phyloP scores from a whole-genome alignment of 2,797 vertebrate genomes.

The Cryptoblepharus egeriae region DNA sequence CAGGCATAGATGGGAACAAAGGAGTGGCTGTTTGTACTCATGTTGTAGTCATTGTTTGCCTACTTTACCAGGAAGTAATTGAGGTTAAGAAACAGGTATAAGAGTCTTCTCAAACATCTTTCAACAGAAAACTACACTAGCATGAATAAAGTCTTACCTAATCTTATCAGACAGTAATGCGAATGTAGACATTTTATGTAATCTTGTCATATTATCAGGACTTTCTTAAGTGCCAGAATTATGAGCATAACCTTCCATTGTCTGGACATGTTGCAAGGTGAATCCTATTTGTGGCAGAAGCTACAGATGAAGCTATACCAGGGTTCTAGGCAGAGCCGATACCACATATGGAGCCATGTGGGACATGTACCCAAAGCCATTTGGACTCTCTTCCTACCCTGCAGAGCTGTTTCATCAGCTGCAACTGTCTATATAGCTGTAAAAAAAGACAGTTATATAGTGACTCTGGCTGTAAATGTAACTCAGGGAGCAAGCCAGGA shows the following conservation, averaged over 20 bases:
- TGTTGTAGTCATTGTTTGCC: neutral
- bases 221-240: neutral
- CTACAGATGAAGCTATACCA: neutral
- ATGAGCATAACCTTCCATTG: too few species aligned
- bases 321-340: neutral
- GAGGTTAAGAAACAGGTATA: neutral
- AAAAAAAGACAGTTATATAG: too few species aligned
- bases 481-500: too few species aligned
- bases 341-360: too few species aligned
- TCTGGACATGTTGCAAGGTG: neutral
- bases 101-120: neutral
- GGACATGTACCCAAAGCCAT: too few species aligned
- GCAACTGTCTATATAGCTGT: too few species aligned
- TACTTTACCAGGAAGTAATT: neutral
- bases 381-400: too few species aligned
- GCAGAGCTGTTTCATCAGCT: too few species aligned
- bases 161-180: neutral
- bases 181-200: neutral
- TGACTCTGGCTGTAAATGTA: too few species aligned
- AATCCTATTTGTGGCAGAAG: neutral
- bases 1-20: neutral
- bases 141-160: neutral
- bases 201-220: neutral
- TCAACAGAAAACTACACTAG: neutral
- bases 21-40: neutral